These are phyloP conservation scores for Gallinago paraguaiae DNA, from an alignment of 2,113 vertebrate species.

Conservation along the genomic window DNA sequence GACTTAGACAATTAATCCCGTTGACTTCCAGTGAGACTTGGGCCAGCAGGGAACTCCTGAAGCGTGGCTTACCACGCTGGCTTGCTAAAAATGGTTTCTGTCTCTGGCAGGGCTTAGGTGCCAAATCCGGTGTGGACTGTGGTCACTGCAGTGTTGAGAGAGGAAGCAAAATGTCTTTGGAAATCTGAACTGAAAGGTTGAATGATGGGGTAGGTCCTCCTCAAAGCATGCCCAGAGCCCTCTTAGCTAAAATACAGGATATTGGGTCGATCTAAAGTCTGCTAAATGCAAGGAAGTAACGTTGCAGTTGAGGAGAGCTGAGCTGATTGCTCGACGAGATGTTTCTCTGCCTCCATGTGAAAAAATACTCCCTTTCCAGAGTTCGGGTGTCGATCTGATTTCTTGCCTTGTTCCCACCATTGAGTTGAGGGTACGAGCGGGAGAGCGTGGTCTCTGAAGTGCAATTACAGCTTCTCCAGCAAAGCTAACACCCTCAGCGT, in stretches of 20 bases:
- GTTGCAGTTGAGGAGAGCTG: neutral
- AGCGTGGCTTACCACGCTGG: neutral
- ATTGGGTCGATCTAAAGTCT: neutral
- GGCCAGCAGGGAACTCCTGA: neutral
- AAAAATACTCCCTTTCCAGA: neutral
- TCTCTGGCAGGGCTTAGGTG: neutral
- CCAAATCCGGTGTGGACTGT: neutral
- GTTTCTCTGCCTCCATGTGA: neutral
- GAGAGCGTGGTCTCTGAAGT: neutral
- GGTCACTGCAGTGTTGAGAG: neutral
- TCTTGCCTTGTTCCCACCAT: neutral
- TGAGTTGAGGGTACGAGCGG: neutral
- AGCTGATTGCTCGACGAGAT: neutral
- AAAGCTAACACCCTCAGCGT: neutral
- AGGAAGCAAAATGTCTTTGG: neutral
- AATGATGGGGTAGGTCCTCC: neutral
- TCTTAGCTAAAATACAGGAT: neutral
- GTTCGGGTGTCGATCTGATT: neutral
- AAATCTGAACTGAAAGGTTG: neutral
- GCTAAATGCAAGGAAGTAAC: neutral
- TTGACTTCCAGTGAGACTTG: neutral
- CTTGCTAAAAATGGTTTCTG: neutral
- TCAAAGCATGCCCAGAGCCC: neutral
- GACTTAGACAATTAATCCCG: neutral
- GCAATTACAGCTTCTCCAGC: neutral